Conservation (phyloP, 1,140 invertebrate genomes). For the Notospermus geniculatus region DNA sequence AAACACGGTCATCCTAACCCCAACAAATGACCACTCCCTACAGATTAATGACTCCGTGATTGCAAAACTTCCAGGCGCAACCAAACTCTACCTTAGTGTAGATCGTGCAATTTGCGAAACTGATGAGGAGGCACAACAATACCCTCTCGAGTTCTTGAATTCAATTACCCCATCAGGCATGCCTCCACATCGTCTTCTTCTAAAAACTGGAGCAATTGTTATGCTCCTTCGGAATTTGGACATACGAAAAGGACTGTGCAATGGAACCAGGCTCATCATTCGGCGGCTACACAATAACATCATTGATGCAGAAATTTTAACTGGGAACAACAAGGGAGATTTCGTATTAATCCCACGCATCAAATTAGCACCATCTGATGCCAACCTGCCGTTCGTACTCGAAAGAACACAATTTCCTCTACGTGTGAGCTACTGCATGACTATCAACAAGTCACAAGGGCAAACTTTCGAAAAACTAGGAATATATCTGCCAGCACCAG, state of each 20-base stretch:
- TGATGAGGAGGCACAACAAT: conserved; percentile 16
- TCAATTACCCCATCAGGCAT: conserved; percentile 41
- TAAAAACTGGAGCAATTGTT: conserved; percentile 48
- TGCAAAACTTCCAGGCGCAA: not conserved
- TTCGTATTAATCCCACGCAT: conserved; percentile 29
- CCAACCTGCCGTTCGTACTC: conserved; percentile 45
- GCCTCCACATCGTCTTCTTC: conserved; percentile 47
- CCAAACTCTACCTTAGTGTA: not conserved
- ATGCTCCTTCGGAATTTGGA: conserved; percentile 54
- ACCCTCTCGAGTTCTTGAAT: conserved; percentile 51
- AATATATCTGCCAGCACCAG: conserved; percentile 23
- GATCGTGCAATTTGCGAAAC: not conserved
- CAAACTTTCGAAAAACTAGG: conserved; percentile 48
- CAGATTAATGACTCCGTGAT: not conserved
- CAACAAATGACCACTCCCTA: not conserved
- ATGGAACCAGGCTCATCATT: conserved; percentile 50
- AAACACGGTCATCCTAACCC: not conserved
- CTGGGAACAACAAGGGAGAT: conserved; percentile 17
- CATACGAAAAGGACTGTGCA: conserved; percentile 33
- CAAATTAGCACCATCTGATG: conserved; percentile 26
- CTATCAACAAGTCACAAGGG: conserved; percentile 63
- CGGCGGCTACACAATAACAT: conserved; percentile 24
- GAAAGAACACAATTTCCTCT: conserved; percentile 60
- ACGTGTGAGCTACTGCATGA: conserved; percentile 57
- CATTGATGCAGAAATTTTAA: conserved; percentile 26